A percentile compares a stretch with the other conserved stretches of the same genome.
Conservation (phyloP, 2,113 vertebrate genomes). For the Murina feae region DNA sequence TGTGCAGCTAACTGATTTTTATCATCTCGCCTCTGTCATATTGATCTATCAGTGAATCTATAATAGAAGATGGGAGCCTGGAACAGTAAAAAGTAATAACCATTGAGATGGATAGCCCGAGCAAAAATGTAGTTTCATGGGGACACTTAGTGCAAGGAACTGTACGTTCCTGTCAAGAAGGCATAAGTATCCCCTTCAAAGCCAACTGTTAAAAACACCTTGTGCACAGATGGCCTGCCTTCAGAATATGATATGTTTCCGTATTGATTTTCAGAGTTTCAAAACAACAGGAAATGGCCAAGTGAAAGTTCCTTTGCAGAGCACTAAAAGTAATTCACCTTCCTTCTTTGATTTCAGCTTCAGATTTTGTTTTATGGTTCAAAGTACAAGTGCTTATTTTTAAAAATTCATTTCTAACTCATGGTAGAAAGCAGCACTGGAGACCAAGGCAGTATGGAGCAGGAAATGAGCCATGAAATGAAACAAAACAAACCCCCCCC, state of each 20-base stretch:
- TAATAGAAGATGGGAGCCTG: constrained; percentile 79
- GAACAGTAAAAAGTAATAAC: constrained; percentile 81
- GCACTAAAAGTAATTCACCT: constrained; percentile 83
- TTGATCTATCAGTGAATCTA: constrained; percentile 83
- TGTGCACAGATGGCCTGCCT: constrained; percentile 76
- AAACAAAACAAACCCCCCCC: constrained; percentile 63
- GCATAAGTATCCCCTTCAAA: constrained; percentile 79
- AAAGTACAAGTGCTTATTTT: constrained; percentile 82
- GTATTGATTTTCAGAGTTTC: constrained; percentile 84
- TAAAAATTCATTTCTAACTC: constrained; percentile 80
- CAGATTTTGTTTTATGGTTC: constrained; percentile 83
- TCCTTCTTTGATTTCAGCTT: constrained; percentile 81
- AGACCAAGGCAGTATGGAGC: constrained; percentile 57
- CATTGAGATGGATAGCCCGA: constrained; percentile 75
- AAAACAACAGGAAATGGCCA: constrained; percentile 83
- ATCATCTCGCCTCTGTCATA: constrained; percentile 82
- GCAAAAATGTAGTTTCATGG: constrained; percentile 75
- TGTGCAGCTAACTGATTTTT: constrained; percentile 80
- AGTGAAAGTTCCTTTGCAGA: constrained; percentile 82
- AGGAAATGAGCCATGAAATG: constrained; percentile 71
- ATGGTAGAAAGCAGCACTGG: constrained; percentile 52
- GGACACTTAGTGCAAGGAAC: constrained; percentile 81
- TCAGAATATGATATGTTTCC: constrained; percentile 80
- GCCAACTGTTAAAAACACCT: constrained; percentile 78
- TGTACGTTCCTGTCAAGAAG: constrained; percentile 76